Base-by-base conservation (phyloP, 2,797 vertebrate genomes). In the Etheostoma perlongum region DNA sequence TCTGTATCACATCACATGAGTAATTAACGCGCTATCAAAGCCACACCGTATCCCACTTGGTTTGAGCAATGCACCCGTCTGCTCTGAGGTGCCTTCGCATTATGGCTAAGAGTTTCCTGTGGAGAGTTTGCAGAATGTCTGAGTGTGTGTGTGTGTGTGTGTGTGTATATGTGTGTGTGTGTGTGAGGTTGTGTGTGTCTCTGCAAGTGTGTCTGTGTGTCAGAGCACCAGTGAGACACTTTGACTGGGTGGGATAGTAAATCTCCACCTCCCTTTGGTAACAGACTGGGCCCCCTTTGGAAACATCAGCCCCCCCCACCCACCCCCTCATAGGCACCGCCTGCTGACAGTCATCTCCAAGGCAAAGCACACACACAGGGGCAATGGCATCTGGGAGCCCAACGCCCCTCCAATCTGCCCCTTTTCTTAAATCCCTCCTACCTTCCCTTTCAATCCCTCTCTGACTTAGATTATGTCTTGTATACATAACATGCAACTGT, bases 21-120 rank as follows among this genome's bases (percentile, higher is more conserved):
- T 96, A 96, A 96, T 96, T 96, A 96, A 95, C 92, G 89, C 91
- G 89, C 93, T 95, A 95, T 96, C 95, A 96, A 96, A 96, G 95
- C 92, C 77, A 84, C 83, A 79, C 76, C 91, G 81, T 91, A 92
- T 96, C 95, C 95, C 95, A 90, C 93, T 95, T 95, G 95, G 95
- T 91, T 93, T 94, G 92, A 92, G 93, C 92, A 92, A 85, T 79
- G 91, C 89, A 87, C 85, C 91, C 91, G 94, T 93, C 90, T 95
- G 95, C 93, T 95, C 90, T 83, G 95, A 95, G 95, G 92, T 94
- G 93, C 92, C 88, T 88, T 88, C 79, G 85, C 92, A 90, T 94
- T 95, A 93, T 94, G 94, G 92, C 92, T 86, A 91, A 76, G 78
- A 81, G 91, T 96, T 95, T 95, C 93, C 93, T 93, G 93, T 95